These are phyloP conservation scores for Stegastes partitus DNA, from an alignment of 2,113 vertebrate genomes.

Conservation along the genomic window DNA sequence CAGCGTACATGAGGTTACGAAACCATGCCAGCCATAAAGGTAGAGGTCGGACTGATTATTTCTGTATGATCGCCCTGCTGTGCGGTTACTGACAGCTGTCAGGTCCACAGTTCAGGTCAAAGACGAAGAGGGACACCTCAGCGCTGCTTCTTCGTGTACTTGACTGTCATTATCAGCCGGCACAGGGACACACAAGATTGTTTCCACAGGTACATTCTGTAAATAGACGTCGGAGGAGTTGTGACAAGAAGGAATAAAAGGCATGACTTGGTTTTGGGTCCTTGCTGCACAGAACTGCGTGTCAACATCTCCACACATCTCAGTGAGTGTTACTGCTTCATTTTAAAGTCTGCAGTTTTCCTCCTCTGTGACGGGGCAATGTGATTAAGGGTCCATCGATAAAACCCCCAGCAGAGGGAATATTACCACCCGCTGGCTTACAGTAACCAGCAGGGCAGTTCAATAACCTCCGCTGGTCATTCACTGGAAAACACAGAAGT, in stretches of 20 bases:
- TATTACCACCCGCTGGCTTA: slow-evolving; percentile 21
- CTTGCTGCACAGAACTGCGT: slow-evolving; percentile 27
- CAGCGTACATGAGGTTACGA: slow-evolving; percentile 47
- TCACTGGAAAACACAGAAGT: slow-evolving; percentile 67
- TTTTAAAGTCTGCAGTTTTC: not conserved
- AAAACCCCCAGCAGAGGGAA: slow-evolving; percentile 37
- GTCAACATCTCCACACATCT: not conserved
- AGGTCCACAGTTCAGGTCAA: slow-evolving; percentile 75
- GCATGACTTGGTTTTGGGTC: slow-evolving; percentile 21
- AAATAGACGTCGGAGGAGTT: not conserved
- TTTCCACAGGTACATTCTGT: not conserved
- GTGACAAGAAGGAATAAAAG: slow-evolving; percentile 4
- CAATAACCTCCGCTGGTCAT: slow-evolving; percentile 54
- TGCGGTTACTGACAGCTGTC: not conserved
- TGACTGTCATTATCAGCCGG: slow-evolving; percentile 27
- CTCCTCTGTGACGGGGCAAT: not conserved
- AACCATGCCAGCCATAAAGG: slow-evolving; percentile 50
- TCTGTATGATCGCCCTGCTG: slow-evolving; percentile 43
- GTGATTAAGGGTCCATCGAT: slow-evolving; percentile 57
- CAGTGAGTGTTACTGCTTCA: not conserved
- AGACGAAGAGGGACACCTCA: slow-evolving; percentile 2
- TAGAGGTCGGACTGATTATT: slow-evolving; percentile 32
- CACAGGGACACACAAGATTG: not conserved
- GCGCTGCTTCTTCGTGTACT: no score
- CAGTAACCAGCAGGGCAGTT: slow-evolving; percentile 47